These are phyloP conservation scores for Meteorus colon DNA, from an alignment of 2,888 invertebrate genomes.

Conservation along the genomic window DNA sequence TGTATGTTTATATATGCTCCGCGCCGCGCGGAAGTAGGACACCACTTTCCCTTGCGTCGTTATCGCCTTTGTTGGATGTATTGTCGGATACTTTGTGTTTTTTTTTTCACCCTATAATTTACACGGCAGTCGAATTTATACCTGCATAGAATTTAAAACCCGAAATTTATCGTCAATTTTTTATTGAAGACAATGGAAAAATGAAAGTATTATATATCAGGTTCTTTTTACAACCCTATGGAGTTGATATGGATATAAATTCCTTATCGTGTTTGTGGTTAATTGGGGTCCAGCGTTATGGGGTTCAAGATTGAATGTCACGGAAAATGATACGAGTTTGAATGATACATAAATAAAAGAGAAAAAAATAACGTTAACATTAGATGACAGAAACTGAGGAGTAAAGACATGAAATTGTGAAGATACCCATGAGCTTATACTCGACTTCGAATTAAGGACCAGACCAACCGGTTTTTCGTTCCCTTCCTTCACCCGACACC, in stretches of 20 bases:
- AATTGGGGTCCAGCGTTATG: too few species aligned
- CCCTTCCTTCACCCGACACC: constrained; percentile 37
- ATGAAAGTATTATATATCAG: too few species aligned
- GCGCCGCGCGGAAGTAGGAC: constrained; percentile 63
- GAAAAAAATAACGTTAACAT: constrained; percentile 26
- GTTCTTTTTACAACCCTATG: too few species aligned
- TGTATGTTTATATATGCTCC: constrained; percentile 16
- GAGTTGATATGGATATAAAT: too few species aligned
- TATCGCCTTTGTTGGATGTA: constrained; percentile 32
- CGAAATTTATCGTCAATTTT: not conserved
- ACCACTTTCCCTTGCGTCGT: constrained; percentile 63
- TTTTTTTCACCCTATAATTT: constrained; percentile 34
- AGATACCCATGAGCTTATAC: constrained; percentile 41
- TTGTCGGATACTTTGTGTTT: constrained; percentile 27
- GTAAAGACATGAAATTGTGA: constrained; percentile 36
- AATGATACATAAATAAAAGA: constrained; percentile 10
- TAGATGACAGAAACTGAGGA: constrained; percentile 5
- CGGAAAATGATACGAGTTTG: not conserved
- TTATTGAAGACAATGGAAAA: too few species aligned
- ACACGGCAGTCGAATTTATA: constrained; percentile 15
- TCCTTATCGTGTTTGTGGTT: too few species aligned
- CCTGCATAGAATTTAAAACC: not conserved
- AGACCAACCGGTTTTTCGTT: constrained; percentile 56
- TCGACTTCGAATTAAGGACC: constrained; percentile 55
- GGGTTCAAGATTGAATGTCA: not conserved